Conservation (phyloP, 2,113 vertebrate species). For the Ramphastos sulfuratus region DNA sequence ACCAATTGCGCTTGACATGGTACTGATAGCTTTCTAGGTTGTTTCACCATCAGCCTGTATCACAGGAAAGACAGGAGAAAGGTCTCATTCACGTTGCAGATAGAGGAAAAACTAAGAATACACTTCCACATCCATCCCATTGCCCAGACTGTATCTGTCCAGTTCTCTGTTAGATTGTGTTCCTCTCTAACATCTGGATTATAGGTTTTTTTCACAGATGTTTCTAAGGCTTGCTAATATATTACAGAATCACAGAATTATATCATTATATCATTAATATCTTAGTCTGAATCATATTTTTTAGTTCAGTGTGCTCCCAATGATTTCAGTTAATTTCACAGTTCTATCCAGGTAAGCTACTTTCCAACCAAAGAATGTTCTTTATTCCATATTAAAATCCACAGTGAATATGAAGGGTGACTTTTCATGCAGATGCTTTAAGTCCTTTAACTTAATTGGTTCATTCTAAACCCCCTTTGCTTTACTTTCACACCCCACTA, state of each 20-base stretch:
- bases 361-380: neutral
- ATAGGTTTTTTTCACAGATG: neutral
- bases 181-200: neutral
- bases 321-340: neutral
- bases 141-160: neutral
- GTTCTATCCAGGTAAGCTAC: neutral
- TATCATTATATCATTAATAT: neutral
- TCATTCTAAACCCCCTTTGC: constrained; percentile 3
- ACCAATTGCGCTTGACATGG: neutral
- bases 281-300: neutral
- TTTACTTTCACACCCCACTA: constrained; percentile 23
- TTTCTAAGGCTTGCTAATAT: neutral
- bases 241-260: no score
- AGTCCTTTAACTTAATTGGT: neutral
- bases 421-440: neutral
- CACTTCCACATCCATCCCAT: neutral
- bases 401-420: neutral
- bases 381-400: neutral
- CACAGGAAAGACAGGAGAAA: neutral
- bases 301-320: neutral
- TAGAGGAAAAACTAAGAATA: neutral
- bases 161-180: neutral
- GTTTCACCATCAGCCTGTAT: neutral
- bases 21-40: neutral
- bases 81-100: neutral